Evolutionary conservation across 2,888 invertebrate genomes (phyloP), one percentile per base, ranked within the genome.

Genomic region (Baccha elongata): DNA sequence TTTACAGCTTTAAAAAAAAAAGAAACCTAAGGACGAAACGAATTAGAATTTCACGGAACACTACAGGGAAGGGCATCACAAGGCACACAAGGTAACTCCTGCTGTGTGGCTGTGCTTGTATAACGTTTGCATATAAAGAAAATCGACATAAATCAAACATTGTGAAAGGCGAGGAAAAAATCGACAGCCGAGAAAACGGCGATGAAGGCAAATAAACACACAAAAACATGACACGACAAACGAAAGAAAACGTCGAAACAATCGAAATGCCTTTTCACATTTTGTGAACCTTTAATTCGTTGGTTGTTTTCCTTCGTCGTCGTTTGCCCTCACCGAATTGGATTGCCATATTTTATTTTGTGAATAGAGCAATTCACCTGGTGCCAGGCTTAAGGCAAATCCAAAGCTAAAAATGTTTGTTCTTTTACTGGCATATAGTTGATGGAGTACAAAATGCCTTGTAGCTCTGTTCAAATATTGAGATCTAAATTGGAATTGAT

Each of bases 111-210:
- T 17, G 50, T 13, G 29, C n/a, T 11, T n/a, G 17, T 23, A 10
- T 55, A 17, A 11, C 15, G 46, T 40, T 17, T 46, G 64, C 4
- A 44, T 58, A 44, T 32, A 32, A 6, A 48, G 19, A 44, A 65
- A 60, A 60, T 48, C 29, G 29, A 62, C 17, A 69, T 73, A 68
- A 79, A 73, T 79, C 79, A 79, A 79, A 73, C n/a, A n/a, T 46
- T 58, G 42, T 26, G 29, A 67, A 67, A 75, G 48, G 60, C 44
- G 32, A 32, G 32, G 1, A 21, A 55, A 52, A 37, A 67, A 50
- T 11, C 44, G 29, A 44, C 21, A 44, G 23, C 2, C n/a, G 21
- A 42, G 42, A 60, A 74, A 26, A 50, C 32, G 40, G 50, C 8
- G 60, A 37, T 42, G 53, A 52, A 50, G 19, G 46, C 55, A 58